A percentile compares a stretch with the other conserved stretches of the same genome.
phyloP scores from a whole-genome alignment of 2,797 vertebrate species.

The Delichon dasypus region DNA sequence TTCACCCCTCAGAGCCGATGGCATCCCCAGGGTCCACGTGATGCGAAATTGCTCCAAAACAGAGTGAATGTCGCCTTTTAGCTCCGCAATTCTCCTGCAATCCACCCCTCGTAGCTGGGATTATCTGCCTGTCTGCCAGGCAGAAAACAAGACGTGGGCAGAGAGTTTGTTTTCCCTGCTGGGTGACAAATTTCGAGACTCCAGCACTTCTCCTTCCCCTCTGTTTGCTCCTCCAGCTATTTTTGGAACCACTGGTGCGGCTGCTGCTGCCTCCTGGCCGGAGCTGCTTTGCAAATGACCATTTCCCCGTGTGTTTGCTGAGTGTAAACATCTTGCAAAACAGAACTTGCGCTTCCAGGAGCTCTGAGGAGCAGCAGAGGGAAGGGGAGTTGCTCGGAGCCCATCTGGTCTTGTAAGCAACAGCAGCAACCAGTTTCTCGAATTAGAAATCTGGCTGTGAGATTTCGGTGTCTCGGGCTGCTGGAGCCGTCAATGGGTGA shows the following conservation, averaged over 20 bases:
- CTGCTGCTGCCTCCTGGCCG: background rate
- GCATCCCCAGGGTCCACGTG: background rate
- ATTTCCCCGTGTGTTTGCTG: background rate
- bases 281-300: background rate
- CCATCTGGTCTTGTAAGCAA: background rate
- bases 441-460: background rate
- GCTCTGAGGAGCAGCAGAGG: background rate
- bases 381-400: background rate
- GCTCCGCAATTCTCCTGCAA: background rate
- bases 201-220: background rate
- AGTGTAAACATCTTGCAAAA: conserved; percentile 11
- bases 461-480: background rate
- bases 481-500: background rate
- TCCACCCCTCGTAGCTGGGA: background rate
- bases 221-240: background rate
- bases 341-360: background rate
- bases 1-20: background rate
- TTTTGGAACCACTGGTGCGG: background rate
- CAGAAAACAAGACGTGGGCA: background rate
- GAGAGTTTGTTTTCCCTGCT: background rate
- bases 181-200: background rate
- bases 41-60: background rate
- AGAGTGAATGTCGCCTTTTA: background rate
- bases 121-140: background rate
- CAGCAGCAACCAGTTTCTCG: background rate